phyloP scores from a whole-genome alignment of 1,140 invertebrate species.

The Halesus radiatus region DNA sequence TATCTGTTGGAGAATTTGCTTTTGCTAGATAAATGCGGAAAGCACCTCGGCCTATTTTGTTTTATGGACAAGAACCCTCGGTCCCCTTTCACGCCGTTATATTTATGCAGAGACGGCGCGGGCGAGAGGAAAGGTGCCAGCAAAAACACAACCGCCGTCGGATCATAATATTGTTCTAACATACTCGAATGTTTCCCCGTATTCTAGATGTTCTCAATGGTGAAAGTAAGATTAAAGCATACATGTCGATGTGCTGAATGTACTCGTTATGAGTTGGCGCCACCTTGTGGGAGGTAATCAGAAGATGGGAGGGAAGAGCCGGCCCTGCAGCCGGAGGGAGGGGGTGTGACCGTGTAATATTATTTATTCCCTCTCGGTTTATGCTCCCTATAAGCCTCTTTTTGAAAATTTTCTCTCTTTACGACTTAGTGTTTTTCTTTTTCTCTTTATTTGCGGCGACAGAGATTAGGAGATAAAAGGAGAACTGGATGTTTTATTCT shows the following conservation, averaged over 20 bases:
- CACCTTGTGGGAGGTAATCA: neutral
- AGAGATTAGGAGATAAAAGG: constrained; percentile 54
- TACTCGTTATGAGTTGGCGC: neutral
- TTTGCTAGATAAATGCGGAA: constrained; percentile 54
- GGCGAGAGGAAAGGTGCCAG: no score
- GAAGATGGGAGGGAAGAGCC: neutral
- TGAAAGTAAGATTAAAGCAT: no score
- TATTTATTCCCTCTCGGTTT: constrained; percentile 52
- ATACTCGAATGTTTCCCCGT: no score
- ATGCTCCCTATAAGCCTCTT: constrained; percentile 40
- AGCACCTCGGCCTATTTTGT: constrained; percentile 55
- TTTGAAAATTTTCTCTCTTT: constrained; percentile 49
- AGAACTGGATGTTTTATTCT: no score
- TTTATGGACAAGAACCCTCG: constrained; percentile 44
- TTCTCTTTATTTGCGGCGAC: constrained; percentile 45
- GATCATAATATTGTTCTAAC: no score
- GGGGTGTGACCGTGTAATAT: constrained; percentile 50
- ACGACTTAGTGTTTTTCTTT: constrained; percentile 40
- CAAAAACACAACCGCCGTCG: no score
- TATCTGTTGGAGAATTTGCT: constrained; percentile 52
- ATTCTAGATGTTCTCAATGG: no score
- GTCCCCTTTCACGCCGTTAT: neutral
- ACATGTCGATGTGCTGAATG: no score
- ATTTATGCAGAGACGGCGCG: no score
- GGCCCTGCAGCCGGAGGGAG: constrained; percentile 26